phyloP scores from a whole-genome alignment of 2,888 invertebrate species.

The Eurytoma adleriae region DNA sequence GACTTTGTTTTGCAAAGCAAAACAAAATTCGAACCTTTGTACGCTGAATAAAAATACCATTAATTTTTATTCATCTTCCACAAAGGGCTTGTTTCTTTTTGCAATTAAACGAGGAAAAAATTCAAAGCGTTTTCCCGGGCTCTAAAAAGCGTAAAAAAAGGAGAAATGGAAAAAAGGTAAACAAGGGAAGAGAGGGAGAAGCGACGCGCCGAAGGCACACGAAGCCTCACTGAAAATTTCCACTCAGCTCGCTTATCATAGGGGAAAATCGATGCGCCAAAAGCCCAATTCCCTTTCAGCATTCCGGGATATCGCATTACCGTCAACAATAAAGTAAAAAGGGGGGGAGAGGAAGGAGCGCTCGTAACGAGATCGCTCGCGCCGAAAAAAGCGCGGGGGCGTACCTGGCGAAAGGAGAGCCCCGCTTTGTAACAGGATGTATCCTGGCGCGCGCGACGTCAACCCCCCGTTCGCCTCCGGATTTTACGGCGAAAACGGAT shows the following conservation, averaged over 20 bases:
- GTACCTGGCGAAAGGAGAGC: slow-evolving; percentile 22
- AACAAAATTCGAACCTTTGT: no score
- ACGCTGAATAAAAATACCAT: no score
- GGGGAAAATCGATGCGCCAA: slow-evolving; percentile 43
- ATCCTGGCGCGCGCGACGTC: slow-evolving; percentile 11
- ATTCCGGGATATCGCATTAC: slow-evolving; percentile 28
- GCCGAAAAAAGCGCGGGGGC: not conserved
- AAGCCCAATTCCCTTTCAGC: slow-evolving; percentile 28
- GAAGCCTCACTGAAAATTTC: slow-evolving; percentile 20
- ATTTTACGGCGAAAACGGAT: slow-evolving; percentile 40
- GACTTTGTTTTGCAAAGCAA: no score
- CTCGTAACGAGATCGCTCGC: slow-evolving; percentile 40
- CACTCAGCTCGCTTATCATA: slow-evolving; percentile 28
- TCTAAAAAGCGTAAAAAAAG: not conserved
- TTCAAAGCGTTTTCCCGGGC: not conserved
- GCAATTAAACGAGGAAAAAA: no score
- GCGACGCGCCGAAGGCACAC: not conserved
- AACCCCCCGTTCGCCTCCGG: not conserved
- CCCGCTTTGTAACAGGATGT: slow-evolving; percentile 46
- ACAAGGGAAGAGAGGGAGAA: not conserved
- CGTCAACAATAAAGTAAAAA: slow-evolving; percentile 8
- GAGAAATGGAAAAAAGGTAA: not conserved
- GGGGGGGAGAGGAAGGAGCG: not conserved
- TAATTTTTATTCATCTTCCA: no score
- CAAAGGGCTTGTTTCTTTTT: no score